Evolutionary conservation across 1,140 invertebrate genomes (phyloP).

Genomic region (Tetraneura akinire): DNA sequence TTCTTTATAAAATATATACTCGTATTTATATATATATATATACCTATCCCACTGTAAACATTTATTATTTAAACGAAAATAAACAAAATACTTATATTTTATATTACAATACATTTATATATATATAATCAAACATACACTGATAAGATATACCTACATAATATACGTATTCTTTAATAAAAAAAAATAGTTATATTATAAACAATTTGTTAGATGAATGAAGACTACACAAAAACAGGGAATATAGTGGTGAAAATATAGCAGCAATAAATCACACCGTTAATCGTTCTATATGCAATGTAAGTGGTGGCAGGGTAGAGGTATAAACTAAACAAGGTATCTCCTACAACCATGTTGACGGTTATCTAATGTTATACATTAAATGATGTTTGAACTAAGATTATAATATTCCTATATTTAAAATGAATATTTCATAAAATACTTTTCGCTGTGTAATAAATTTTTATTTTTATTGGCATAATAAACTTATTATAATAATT

Average conservation of each 20-base stretch:
- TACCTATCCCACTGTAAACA: not conserved
- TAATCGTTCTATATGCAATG: slow-evolving; percentile 26
- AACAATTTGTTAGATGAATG: slow-evolving; percentile 25
- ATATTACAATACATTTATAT: not conserved
- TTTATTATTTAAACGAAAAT: not conserved
- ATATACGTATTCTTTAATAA: not conserved
- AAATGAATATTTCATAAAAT: slow-evolving; percentile 5
- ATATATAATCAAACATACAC: not conserved
- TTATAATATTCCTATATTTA: not conserved
- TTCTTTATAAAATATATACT: not conserved
- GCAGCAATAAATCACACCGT: slow-evolving; percentile 18
- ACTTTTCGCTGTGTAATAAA: not conserved
- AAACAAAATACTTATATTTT: not conserved
- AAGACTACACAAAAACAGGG: slow-evolving; percentile 10
- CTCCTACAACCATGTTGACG: slow-evolving; percentile 5
- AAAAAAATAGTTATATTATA: not conserved
- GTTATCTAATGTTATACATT: not conserved
- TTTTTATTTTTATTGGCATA: slow-evolving; percentile 17
- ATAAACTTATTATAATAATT: slow-evolving; percentile 16
- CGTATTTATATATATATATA: too few species aligned
- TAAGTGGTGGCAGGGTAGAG: slow-evolving; percentile 17
- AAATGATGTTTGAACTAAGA: slow-evolving; percentile 12
- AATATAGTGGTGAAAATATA: slow-evolving; percentile 34
- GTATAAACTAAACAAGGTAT: slow-evolving; percentile 38
- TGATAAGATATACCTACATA: too few species aligned